phyloP scores from a whole-genome alignment of 2,797 vertebrate species.

The Apogon hyalosoma region DNA sequence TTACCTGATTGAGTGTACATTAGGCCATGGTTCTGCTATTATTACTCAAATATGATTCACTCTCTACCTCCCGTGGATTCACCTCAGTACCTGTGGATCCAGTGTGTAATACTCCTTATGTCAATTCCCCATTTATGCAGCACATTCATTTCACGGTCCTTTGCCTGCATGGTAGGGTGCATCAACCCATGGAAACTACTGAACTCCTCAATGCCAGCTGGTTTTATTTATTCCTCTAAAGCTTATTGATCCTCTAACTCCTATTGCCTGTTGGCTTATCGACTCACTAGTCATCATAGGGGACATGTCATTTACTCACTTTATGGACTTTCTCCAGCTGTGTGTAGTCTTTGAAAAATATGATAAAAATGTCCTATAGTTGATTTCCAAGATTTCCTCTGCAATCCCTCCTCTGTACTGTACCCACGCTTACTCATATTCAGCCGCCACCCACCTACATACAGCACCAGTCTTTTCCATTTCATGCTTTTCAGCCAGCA shows the following conservation, averaged over 20 bases:
- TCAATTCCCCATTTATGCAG: background rate
- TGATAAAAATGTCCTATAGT: slow-evolving; percentile 16
- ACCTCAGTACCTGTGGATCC: slow-evolving; percentile 10
- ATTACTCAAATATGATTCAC: slow-evolving; percentile 4
- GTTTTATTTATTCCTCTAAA: slow-evolving; percentile 23
- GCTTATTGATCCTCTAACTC: slow-evolving; percentile 35
- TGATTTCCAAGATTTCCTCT: slow-evolving; percentile 34
- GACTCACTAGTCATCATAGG: background rate
- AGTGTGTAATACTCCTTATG: slow-evolving; percentile 19
- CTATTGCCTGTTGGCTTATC: slow-evolving; percentile 35
- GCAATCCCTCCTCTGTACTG: slow-evolving; percentile 26
- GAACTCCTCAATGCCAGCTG: slow-evolving; percentile 11
- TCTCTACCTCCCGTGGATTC: slow-evolving; percentile 11
- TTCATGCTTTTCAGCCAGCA: slow-evolving; percentile 56
- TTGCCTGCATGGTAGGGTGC: slow-evolving; percentile 10
- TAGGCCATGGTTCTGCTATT: background rate
- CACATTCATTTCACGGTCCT: slow-evolving; percentile 48
- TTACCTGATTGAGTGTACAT: background rate
- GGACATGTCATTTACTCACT: slow-evolving; percentile 10
- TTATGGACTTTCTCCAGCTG: slow-evolving; percentile 17
- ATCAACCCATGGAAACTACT: slow-evolving; percentile 31
- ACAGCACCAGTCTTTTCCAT: slow-evolving; percentile 52
- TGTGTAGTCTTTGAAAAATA: slow-evolving; percentile 7
- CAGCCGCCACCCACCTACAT: slow-evolving; percentile 48
- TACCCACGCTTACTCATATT: slow-evolving; percentile 49